These are phyloP conservation scores for Sympetrum striolatum DNA, from an alignment of 2,888 invertebrate genomes.

Conservation along the genomic window DNA sequence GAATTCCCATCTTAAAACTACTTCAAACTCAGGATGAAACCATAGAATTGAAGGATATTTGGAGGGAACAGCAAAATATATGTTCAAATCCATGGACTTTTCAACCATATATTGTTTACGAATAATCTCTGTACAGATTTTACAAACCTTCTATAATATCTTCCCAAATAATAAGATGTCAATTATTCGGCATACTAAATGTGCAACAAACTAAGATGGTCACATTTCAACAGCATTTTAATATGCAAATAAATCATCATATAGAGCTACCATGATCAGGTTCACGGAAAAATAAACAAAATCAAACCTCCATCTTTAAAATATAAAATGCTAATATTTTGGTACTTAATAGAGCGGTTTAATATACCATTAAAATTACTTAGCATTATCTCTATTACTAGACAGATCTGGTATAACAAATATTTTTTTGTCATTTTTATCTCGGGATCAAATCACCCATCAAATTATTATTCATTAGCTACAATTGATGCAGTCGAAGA, in stretches of 20 bases:
- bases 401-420: conserved; percentile 41
- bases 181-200: neutral
- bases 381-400: conserved; percentile 32
- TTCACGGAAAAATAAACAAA: conserved; percentile 29
- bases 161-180: conserved; percentile 6
- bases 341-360: conserved; percentile 27
- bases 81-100: neutral
- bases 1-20: neutral
- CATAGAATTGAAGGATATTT: neutral
- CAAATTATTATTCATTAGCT: neutral
- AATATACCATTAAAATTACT: conserved; percentile 33
- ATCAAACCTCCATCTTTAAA: conserved; percentile 3
- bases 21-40: neutral
- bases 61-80: conserved; percentile 26
- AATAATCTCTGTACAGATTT: conserved; percentile 42
- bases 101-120: conserved; percentile 42
- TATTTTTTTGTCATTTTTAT: conserved; percentile 16
- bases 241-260: conserved; percentile 1
- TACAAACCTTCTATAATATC: conserved; percentile 31
- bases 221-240: conserved; percentile 2
- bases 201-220: conserved; percentile 18
- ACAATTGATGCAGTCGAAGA: conserved; percentile 28
- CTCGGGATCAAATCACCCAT: conserved; percentile 15
- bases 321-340: conserved; percentile 23
- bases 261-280: conserved; percentile 19